Evolutionary conservation across 2,888 invertebrate species (phyloP).

Genomic region (Drosophila subquinaria): DNA sequence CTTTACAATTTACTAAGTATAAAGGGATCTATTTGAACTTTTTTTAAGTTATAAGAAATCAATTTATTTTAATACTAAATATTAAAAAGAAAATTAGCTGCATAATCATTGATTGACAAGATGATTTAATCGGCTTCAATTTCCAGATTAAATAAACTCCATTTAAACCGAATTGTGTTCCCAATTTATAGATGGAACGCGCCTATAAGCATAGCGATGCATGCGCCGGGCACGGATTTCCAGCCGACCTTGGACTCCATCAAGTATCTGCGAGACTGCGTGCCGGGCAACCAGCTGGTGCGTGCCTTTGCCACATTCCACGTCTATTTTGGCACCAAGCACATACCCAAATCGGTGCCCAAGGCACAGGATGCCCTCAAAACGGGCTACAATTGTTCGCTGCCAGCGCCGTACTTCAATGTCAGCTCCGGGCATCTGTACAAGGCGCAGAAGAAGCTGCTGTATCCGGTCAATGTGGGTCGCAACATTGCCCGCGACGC

Average conservation of each 20-base stretch:
- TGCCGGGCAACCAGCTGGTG: constrained; percentile 89
- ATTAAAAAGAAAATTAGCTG: too few relatives aligned
- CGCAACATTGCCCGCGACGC: constrained; percentile 95
- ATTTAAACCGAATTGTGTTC: background rate
- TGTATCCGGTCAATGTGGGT: constrained; percentile 96
- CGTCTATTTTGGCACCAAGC: constrained; percentile 94
- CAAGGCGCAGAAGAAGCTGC: constrained; percentile 91
- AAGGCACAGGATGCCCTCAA: constrained; percentile 88
- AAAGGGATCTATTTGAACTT: too few relatives aligned
- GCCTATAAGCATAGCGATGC: constrained; percentile 94
- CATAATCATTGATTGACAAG: too few relatives aligned
- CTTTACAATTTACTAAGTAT: too few relatives aligned
- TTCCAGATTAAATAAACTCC: too few relatives aligned
- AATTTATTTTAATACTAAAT: too few relatives aligned
- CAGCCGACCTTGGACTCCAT: constrained; percentile 92
- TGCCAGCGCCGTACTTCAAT: constrained; percentile 89
- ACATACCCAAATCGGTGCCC: constrained; percentile 92
- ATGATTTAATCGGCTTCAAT: background rate
- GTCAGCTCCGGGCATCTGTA: constrained; percentile 89
- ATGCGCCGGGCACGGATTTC: constrained; percentile 94
- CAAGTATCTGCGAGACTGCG: constrained; percentile 92
- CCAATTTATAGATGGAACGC: constrained; percentile 90
- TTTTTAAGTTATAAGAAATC: too few relatives aligned
- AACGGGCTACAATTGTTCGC: constrained; percentile 90
- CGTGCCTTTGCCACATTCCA: constrained; percentile 94